Conservation (phyloP, 2,888 invertebrate genomes). For the Tachina grossa region DNA sequence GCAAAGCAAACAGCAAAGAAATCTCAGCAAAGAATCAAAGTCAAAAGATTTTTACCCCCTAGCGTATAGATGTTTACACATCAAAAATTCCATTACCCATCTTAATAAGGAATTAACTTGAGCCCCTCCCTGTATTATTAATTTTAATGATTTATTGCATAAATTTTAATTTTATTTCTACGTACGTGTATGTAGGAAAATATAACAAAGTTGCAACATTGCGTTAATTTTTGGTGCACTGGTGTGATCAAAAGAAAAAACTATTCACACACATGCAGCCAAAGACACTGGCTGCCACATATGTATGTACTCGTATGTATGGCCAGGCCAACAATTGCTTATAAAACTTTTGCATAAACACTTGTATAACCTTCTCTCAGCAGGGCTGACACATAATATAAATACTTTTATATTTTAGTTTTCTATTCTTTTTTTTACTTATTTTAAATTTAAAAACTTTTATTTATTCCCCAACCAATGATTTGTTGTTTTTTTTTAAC, state of each 20-base stretch:
- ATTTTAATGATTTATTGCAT: neutral
- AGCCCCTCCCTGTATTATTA: neutral
- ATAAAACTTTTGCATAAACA: constrained; percentile 55
- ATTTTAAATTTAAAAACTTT: constrained; percentile 65
- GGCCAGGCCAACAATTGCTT: neutral
- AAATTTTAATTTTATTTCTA: neutral
- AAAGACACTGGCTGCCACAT: neutral
- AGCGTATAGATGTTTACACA: no score
- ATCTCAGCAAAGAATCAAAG: no score
- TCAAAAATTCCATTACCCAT: neutral
- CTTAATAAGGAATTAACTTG: neutral
- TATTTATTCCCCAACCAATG: constrained; percentile 65
- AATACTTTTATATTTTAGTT: neutral
- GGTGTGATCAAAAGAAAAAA: constrained; percentile 28
- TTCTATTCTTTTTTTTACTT: constrained; percentile 36
- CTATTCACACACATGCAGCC: neutral
- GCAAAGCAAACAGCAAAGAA: no score
- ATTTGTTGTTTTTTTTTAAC: constrained; percentile 38
- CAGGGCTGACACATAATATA: neutral
- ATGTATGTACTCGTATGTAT: no score
- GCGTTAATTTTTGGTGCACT: constrained; percentile 47
- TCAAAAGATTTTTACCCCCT: no score
- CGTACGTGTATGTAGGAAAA: constrained; percentile 16
- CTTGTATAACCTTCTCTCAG: constrained; percentile 50
- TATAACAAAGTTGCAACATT: constrained; percentile 51